Base-by-base conservation (phyloP, 1,140 invertebrate genomes). In the Formica selysi region DNA sequence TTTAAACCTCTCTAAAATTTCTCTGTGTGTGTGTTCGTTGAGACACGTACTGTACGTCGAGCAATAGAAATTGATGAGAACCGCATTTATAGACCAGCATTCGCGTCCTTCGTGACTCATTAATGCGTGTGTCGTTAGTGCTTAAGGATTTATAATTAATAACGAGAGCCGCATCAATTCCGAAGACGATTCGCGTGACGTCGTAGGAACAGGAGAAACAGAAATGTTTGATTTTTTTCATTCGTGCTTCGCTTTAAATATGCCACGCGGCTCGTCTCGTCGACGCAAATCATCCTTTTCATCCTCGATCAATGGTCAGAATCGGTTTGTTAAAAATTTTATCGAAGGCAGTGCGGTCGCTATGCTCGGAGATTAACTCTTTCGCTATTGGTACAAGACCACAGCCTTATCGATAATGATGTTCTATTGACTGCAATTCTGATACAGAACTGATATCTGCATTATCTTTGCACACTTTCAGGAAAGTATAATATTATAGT, bases 331-430 rank as follows among this genome's bases (percentile, higher is more conserved):
- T 59, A 74, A 73, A 83, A 73, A 74, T 61, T 83, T 54, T 61
- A 83, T 83, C 68, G 54, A 83, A 73, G 79, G 79, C 79, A 83
- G 68, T 83, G 79, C 79, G 79, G 54, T 83, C 54, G 68, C 79
- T 83, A 83, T 83, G 54, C 68, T 83, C 54, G 68, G 68, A 73
- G 38, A 61, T 73, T 73, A 83, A 83, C 79, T 83, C 79, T 83
- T 83, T 74, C 79, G 79, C 79, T 73, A 83, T 19, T 44, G 54
- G 3, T 62, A 57, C n/a, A n/a, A 71, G 44, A 51, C 61, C 29
- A 29, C 6, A 19, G 6, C 22, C 38, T 57, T 41, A n/a, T 44
- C 54, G 26, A 36, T 61, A 36, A 74, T 32, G 26, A 74, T 32
- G 26, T 38, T n/a, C 36, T 36, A 71, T 4, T 11, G 51, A 6